Evolutionary conservation across 2,888 invertebrate genomes (phyloP), one percentile per base, ranked within the genome.

Genomic region (Serrognathus titanus): DNA sequence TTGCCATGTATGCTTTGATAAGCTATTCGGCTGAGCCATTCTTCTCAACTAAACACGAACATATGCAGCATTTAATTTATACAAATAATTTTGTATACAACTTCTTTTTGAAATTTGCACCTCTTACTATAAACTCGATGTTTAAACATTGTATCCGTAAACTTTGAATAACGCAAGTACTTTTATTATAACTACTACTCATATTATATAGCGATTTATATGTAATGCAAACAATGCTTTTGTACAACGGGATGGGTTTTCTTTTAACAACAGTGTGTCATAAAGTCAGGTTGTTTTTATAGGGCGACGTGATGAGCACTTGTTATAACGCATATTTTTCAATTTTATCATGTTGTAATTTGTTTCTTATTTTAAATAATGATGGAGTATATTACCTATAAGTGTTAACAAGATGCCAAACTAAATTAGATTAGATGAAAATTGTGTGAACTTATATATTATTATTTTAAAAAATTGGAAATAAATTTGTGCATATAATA

Each of bases 1-100:
- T 79, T 99, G 99, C 78, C 98, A 99, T 76, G 84, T 85, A 60
- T 99, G 98, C 80, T 99, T 98, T 76, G 96, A 97, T 63, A 97
- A 97, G 75, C 84, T 99, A 39, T 99, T 97, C 75, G 94, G 96
- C 63, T 96, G 83, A 82, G 51, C 41, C 40, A 7, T 16, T 20
- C 16, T 49, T 49, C n/a, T 49, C 16, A 38, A 53, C 9, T 31
- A 31, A 31, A 31, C 24, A 31, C 24, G 24, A 31, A 31, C 24
- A 31, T 4, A 31, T 6, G 24, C 24, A 31, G 24, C 24, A 31
- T 31, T 31, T 31, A 6, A 31, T 31, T 31, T 31, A 31, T 31
- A 31, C 24, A 31, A 31, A 31, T 31, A 7, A 31, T 31, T 31
- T 31, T 31, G 24, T 31, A 31, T 31, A 31, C 24, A 31, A 31